Conservation (phyloP, 2,797 vertebrate species). For the Leuciscus waleckii region DNA sequence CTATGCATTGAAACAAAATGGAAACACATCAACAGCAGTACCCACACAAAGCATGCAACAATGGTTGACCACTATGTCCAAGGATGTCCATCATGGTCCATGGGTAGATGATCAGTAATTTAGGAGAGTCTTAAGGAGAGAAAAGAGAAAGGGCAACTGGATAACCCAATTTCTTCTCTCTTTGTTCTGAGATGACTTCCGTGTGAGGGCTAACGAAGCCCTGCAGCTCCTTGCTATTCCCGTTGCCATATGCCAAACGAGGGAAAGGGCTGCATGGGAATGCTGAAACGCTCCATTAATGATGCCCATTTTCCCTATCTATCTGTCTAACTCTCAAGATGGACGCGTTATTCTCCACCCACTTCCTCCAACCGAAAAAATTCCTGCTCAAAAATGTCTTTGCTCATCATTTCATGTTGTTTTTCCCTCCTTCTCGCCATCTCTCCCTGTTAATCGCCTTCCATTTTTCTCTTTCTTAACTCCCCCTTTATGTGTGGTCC, state of each 20-base stretch:
- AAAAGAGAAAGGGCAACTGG: slow-evolving; percentile 36
- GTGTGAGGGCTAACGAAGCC: slow-evolving; percentile 69
- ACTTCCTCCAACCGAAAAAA: slow-evolving; percentile 20
- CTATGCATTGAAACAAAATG: background rate
- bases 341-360: slow-evolving; percentile 5
- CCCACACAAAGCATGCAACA: background rate
- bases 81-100: background rate
- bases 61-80: background rate
- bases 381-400: slow-evolving; percentile 1
- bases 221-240: slow-evolving; percentile 66
- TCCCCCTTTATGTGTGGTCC: slow-evolving; percentile 10
- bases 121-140: slow-evolving; percentile 41
- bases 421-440: slow-evolving; percentile 32
- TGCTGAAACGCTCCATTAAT: slow-evolving; percentile 62
- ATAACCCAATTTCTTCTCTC: slow-evolving; percentile 61
- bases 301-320: slow-evolving; percentile 54
- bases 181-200: slow-evolving; percentile 68
- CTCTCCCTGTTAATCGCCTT: slow-evolving; percentile 12
- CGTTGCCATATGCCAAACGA: slow-evolving; percentile 64
- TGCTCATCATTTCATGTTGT: slow-evolving; percentile 28
- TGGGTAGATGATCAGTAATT: slow-evolving; percentile 19
- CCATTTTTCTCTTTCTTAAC: slow-evolving; percentile 2
- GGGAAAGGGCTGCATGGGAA: slow-evolving; percentile 51
- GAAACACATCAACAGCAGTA: background rate
- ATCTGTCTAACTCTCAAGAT: slow-evolving; percentile 45